phyloP scores from a whole-genome alignment of 2,888 invertebrate species.

The Drosophila gaucha region DNA sequence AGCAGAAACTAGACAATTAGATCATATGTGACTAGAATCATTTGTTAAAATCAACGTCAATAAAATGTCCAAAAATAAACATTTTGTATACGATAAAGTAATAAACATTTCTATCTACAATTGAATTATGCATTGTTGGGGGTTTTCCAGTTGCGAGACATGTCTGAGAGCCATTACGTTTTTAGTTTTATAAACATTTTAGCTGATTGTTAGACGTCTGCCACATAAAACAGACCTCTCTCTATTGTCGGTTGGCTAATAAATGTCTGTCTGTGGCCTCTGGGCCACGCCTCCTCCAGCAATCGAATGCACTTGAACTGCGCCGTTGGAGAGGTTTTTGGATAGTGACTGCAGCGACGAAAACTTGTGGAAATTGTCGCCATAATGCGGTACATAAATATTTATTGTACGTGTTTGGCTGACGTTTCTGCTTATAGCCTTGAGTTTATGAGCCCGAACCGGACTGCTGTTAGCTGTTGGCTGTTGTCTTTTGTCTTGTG shows the following conservation, averaged over 20 bases:
- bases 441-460: constrained; percentile 35
- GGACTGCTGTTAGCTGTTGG: constrained; percentile 11
- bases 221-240: constrained; percentile 15
- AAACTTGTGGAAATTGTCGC: constrained; percentile 37
- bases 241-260: constrained; percentile 25
- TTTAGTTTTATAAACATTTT: neutral
- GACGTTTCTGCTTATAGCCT: constrained; percentile 30
- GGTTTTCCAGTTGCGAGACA: neutral
- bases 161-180: neutral
- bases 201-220: constrained; percentile 24
- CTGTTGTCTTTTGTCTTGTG: constrained; percentile 21
- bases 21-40: no score
- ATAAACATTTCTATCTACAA: neutral
- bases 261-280: constrained; percentile 15
- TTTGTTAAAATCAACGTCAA: neutral
- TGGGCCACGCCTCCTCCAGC: constrained; percentile 13
- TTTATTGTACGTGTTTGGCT: constrained; percentile 60
- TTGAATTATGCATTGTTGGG: neutral
- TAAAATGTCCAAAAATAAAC: no score
- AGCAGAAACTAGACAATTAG: no score
- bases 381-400: constrained; percentile 62
- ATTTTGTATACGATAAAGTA: neutral
- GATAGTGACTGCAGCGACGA: constrained; percentile 28
- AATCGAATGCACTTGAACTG: constrained; percentile 30
- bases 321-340: constrained; percentile 21